Evolutionary conservation across 2,113 vertebrate species (phyloP).

Genomic region (Aptenodytes patagonicus): DNA sequence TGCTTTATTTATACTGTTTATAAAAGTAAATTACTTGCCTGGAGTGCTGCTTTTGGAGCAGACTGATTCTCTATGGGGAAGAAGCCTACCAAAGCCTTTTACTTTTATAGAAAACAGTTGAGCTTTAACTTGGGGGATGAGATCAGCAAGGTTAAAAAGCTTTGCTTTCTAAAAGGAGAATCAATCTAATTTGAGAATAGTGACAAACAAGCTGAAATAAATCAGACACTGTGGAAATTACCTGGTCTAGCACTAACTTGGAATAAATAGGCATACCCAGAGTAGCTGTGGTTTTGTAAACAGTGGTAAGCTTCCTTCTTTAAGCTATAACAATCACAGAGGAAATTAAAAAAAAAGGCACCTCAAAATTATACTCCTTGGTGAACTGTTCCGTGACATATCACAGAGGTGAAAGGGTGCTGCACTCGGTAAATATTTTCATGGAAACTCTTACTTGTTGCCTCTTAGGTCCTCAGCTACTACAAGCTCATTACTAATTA

Average conservation of each 20-base stretch:
- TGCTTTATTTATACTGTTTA: slow-evolving; percentile 66
- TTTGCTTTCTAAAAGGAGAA: slow-evolving; percentile 61
- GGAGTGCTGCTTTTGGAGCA: slow-evolving; percentile 47
- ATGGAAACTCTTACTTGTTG: neutral
- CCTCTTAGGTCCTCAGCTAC: neutral
- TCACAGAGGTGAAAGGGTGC: neutral
- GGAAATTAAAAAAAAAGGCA: neutral
- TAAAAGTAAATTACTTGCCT: slow-evolving; percentile 70
- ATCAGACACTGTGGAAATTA: slow-evolving; percentile 38
- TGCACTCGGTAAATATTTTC: neutral
- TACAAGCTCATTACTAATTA: neutral
- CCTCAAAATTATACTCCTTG: neutral
- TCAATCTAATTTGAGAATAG: slow-evolving; percentile 68
- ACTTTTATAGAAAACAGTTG: slow-evolving; percentile 61
- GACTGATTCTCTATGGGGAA: slow-evolving; percentile 46
- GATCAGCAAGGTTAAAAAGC: slow-evolving; percentile 67
- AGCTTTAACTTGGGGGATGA: slow-evolving; percentile 57
- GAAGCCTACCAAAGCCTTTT: slow-evolving; percentile 50
- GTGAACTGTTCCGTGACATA: neutral
- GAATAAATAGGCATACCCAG: neutral
- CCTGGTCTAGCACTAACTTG: neutral
- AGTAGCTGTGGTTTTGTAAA: slow-evolving; percentile 9
- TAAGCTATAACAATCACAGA: neutral
- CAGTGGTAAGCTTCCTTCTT: neutral
- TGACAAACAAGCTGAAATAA: slow-evolving; percentile 48